Base-by-base conservation (phyloP, 2,797 vertebrate genomes). In the Gallinago solitaria region DNA sequence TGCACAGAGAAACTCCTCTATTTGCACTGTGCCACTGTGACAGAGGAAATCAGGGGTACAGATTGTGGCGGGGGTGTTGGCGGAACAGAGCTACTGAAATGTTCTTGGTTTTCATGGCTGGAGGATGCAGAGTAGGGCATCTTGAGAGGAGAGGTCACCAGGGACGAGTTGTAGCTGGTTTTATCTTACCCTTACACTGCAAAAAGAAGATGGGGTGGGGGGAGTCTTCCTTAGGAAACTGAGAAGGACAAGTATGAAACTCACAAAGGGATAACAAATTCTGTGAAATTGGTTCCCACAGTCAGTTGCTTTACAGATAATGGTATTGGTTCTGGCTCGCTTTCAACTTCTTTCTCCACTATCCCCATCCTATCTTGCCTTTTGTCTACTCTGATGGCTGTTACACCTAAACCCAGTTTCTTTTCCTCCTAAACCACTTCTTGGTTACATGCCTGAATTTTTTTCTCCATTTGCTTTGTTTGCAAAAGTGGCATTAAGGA, bases 241-340 rank as follows among this genome's bases (percentile, higher is more conserved):
- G 88, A 93, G 83, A 95, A 91, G 60, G 57, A 83, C 71, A 68
- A 92, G 93, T 92, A 68, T 16, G 61, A 94, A 80, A 64, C 71
- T 93, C 80, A 64, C 2, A 11, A 89, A 64, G 33, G 67, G 48
- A 74, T 82, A 80, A 90, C 15, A 90, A 95, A 82, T 59, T 64
- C 86, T 77, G 48, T 83, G 88, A 89, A 95, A 87, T 20, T 45
- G 68, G 78, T 75, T 93, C 45, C 56, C 32, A 64, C 47, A 9
- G 19, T 70, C 90, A 54, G n/a, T 51, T 93, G 64, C 75, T 93
- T 69, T 89, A 87, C 35, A 50, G 86, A 24, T 83, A 83, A 89
- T 82, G 67, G 43, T 70, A 86, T 76, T 91, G 87, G 59, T 76
- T 94, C 89, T 95, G 93, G 79, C 73, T 93, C 13, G 32, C 61